phyloP scores from a whole-genome alignment of 2,888 invertebrate genomes.

The Cerceris ruficornis region DNA sequence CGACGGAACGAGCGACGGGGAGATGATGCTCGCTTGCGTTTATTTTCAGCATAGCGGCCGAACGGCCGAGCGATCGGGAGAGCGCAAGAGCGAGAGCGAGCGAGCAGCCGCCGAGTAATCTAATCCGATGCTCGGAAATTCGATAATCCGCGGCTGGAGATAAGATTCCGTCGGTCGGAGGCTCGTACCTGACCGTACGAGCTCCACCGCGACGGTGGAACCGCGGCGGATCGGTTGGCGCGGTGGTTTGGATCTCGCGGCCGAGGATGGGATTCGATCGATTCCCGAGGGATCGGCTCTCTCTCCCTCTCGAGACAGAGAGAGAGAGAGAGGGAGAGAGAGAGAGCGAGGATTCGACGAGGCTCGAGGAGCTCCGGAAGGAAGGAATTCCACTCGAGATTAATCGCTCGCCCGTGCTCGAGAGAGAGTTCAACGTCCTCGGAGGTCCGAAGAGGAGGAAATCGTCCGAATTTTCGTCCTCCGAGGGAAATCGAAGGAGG shows the following conservation, averaged over 20 bases:
- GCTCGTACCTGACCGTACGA: constrained; percentile 23
- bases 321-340: neutral
- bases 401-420: no score
- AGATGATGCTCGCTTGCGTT: constrained; percentile 60
- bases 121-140: constrained; percentile 60
- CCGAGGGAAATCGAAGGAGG: no score
- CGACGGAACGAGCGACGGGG: constrained; percentile 29
- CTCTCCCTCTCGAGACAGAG: neutral
- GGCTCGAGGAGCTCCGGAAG: no score
- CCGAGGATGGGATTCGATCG: neutral
- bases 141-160: constrained; percentile 59
- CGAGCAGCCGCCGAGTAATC: constrained; percentile 53
- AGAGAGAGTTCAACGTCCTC: no score
- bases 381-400: no score
- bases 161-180: constrained; percentile 52
- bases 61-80: constrained; percentile 18
- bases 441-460: no score
- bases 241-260: neutral
- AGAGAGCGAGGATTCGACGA: neutral
- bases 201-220: neutral
- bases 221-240: neutral
- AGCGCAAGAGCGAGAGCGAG: constrained; percentile 11
- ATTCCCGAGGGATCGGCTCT: neutral
- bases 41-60: constrained; percentile 61
- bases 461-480: no score